phyloP scores from a whole-genome alignment of 2,113 vertebrate species.

The Thomomys bottae region DNA sequence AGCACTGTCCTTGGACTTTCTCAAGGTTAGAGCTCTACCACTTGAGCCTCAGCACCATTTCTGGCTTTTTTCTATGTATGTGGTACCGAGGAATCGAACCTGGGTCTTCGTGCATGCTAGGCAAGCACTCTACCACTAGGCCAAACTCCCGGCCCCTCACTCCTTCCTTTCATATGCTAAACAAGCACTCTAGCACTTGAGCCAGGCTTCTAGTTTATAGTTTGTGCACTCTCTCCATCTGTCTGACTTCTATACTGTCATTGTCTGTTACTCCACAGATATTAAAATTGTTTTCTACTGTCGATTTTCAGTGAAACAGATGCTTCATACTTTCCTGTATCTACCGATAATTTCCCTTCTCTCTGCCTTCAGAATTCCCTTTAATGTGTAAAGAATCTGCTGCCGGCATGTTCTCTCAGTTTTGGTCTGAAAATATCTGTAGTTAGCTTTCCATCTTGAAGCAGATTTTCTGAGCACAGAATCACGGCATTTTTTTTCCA shows the following conservation, averaged over 20 bases:
- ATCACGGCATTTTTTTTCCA: not conserved
- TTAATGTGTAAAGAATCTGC: not conserved
- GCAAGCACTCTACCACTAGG: no score
- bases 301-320: not conserved
- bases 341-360: not conserved
- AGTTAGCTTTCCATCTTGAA: not conserved
- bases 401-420: not conserved
- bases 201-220: no score
- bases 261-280: not conserved
- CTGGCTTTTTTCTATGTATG: no score
- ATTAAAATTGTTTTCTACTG: not conserved
- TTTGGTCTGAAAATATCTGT: not conserved
- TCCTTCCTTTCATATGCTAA: no score
- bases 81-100: no score
- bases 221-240: no score
- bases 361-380: not conserved
- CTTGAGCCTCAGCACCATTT: no score
- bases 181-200: no score
- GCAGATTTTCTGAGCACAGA: not conserved
- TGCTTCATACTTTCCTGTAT: not conserved
- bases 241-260: not conserved
- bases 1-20: no score
- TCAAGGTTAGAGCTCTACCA: no score
- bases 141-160: no score
- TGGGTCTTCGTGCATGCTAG: no score